Percentiles rank a stretch among this genome's conserved stretches.
These are phyloP conservation scores for Pimephales promelas DNA, from an alignment of 2,113 vertebrate species.

Conservation along the genomic window DNA sequence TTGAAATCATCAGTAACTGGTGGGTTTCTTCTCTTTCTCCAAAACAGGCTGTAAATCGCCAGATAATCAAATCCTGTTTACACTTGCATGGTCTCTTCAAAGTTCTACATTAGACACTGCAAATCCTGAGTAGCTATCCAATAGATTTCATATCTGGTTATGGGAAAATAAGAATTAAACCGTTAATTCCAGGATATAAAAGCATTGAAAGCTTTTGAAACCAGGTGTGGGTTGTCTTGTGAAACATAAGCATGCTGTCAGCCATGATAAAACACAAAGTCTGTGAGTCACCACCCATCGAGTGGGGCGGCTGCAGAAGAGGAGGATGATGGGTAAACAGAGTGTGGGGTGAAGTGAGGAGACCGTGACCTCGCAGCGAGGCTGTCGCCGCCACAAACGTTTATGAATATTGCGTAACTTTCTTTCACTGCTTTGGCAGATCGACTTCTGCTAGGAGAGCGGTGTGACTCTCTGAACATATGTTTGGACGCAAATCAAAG, in stretches of 20 bases:
- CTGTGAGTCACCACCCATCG: constrained; percentile 34
- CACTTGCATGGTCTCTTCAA: neutral
- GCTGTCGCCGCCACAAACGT: constrained; percentile 8
- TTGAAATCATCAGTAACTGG: neutral
- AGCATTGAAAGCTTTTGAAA: neutral
- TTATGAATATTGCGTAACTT: constrained; percentile 32
- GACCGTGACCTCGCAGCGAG: constrained; percentile 3
- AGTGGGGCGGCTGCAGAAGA: constrained; percentile 5
- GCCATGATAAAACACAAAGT: neutral
- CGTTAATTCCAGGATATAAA: neutral
- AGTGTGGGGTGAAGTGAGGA: constrained; percentile 11
- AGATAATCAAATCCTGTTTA: constrained; percentile 9
- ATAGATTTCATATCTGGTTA: neutral
- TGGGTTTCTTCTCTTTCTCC: neutral
- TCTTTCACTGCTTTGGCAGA: constrained; percentile 35
- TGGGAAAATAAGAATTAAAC: neutral
- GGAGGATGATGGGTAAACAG: constrained; percentile 20
- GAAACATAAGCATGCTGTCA: neutral
- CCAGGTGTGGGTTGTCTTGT: neutral
- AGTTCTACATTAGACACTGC: neutral
- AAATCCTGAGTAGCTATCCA: neutral
- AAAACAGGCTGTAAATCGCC: neutral
- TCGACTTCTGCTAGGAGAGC: neutral
- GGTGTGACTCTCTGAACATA: constrained; percentile 13
- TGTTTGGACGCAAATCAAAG: constrained; percentile 42